phyloP scores from a whole-genome alignment of 2,113 vertebrate genomes.

The Pedetes capensis region DNA sequence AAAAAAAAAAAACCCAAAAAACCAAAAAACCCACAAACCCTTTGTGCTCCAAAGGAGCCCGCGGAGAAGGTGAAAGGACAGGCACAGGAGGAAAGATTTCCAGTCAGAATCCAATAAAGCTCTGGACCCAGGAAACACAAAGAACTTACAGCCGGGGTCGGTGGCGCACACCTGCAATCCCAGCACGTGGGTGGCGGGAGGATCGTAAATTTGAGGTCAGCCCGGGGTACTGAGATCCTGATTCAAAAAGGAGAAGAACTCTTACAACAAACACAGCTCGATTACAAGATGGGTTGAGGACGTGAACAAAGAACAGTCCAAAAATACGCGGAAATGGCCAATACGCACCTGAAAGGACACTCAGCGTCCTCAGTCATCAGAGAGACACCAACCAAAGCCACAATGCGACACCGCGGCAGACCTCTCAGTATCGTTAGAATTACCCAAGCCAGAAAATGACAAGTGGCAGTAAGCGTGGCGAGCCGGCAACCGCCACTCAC shows the following conservation, averaged over 20 bases:
- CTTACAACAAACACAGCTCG: neutral
- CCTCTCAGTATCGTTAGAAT: neutral
- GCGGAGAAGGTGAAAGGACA: accelerated
- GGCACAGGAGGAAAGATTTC: no score
- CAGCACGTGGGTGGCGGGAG: no score
- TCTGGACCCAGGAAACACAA: no score
- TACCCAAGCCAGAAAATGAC: neutral
- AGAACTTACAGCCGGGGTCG: no score
- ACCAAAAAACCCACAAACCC: no score
- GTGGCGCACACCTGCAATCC: no score
- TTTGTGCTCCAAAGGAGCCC: accelerated
- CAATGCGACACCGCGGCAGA: neutral
- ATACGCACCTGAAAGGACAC: neutral
- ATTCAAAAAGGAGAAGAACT: neutral
- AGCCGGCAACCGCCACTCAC: no score
- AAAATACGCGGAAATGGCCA: neutral
- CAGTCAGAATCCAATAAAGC: no score
- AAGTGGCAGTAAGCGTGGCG: neutral
- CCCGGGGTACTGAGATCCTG: no score
- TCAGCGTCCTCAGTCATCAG: neutral
- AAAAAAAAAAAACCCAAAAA: no score
- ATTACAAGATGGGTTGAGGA: neutral
- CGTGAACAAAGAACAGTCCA: neutral
- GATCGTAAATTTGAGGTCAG: no score
- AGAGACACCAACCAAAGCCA: neutral